A percentile compares a stretch with the other conserved stretches of the same genome.
Evolutionary conservation across 1,140 invertebrate species (phyloP).

Genomic region (Anadara kagoshimensis): DNA sequence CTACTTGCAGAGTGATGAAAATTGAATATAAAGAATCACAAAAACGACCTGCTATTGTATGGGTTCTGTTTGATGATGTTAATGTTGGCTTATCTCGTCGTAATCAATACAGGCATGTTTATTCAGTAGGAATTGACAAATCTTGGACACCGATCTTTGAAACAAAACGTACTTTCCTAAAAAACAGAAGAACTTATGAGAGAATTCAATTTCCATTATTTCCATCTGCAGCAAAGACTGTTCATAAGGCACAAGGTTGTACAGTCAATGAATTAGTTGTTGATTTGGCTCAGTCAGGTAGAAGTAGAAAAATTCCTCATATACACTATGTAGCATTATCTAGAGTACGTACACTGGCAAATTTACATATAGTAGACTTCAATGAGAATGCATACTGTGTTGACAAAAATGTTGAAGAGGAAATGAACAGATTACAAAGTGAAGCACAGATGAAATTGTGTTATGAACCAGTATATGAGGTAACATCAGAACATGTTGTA

Average conservation of each 20-base stretch:
- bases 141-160: constrained; percentile 32
- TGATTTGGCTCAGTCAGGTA: constrained; percentile 1
- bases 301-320: constrained; percentile 20
- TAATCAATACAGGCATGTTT: constrained; percentile 21
- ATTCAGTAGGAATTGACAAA: not conserved
- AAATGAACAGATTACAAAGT: constrained; percentile 18
- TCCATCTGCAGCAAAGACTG: constrained; percentile 29
- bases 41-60: constrained; percentile 27
- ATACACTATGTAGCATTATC: constrained; percentile 36
- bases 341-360: constrained; percentile 15
- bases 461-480: constrained; percentile 1
- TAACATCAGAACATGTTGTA: not conserved
- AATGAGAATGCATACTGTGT: constrained; percentile 10
- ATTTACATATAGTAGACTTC: constrained; percentile 22
- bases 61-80: constrained; percentile 29
- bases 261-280: constrained; percentile 34
- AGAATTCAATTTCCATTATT: constrained; percentile 31
- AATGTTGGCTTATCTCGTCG: constrained; percentile 18
- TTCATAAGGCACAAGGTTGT: constrained; percentile 29
- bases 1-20: constrained; percentile 2
- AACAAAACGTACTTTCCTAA: constrained; percentile 20
- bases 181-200: constrained; percentile 22
- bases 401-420: constrained; percentile 18
- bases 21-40: constrained; percentile 17
- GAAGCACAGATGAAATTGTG: constrained; percentile 1